phyloP scores from a whole-genome alignment of 1,140 invertebrate species.

The Drosophila ficusphila region DNA sequence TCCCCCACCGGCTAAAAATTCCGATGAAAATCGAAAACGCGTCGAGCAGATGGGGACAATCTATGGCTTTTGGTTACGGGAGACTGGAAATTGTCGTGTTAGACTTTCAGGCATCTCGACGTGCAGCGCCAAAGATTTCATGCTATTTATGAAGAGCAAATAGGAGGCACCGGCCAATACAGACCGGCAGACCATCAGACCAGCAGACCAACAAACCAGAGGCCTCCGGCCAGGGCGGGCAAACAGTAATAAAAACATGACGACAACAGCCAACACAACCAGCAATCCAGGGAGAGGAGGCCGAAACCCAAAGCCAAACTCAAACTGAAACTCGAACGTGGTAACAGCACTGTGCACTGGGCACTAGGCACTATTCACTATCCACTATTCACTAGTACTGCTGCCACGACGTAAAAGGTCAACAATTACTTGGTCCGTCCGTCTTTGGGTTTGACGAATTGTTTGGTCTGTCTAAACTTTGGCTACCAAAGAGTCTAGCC shows the following conservation, averaged over 20 bases:
- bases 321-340: constrained; percentile 73
- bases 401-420: constrained; percentile 77
- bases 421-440: constrained; percentile 75
- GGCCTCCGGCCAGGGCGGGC: constrained; percentile 64
- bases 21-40: constrained; percentile 77
- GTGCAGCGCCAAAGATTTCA: constrained; percentile 76
- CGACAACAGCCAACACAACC: constrained; percentile 53
- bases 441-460: constrained; percentile 68
- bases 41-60: constrained; percentile 33
- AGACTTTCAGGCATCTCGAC: constrained; percentile 80
- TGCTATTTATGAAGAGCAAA: constrained; percentile 81
- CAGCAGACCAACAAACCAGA: constrained; percentile 3
- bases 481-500: constrained; percentile 79
- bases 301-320: constrained; percentile 49
- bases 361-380: too few species aligned
- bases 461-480: constrained; percentile 81
- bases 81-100: constrained; percentile 74
- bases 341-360: constrained; percentile 20
- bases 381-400: too few species aligned
- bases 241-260: constrained; percentile 82
- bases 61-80: constrained; percentile 41
- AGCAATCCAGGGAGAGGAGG: constrained; percentile 21
- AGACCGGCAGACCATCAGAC: background rate
- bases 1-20: constrained; percentile 40
- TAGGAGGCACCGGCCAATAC: constrained; percentile 40